Base-by-base conservation (phyloP, 2,113 vertebrate species). In the Dunckerocampus dactyliophorus region DNA sequence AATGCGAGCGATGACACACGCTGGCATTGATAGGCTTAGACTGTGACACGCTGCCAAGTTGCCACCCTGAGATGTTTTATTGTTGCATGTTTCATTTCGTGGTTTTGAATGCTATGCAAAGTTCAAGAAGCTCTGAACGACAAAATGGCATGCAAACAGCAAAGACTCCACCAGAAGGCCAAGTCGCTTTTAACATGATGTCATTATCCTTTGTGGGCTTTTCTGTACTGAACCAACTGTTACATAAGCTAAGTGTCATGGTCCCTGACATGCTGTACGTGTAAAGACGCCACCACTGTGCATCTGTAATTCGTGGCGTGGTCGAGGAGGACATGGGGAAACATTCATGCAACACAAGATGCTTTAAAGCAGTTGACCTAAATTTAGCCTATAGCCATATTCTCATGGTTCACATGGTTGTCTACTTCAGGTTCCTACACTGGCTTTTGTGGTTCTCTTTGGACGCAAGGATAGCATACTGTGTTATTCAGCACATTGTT, bases 331-430 rank as follows among this genome's bases (percentile, higher is more conserved):
- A 48, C 56, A 53, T 13, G 20, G 58, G n/a, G 22, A 63, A 60
- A 74, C 59, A 76, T 74, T 71, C 58, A 71, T 12, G 9, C 14
- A 65, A 14, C 42, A 42, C 60, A 46, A 39, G 47, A 59, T 70
- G 55, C 58, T 58, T 76, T 34, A 51, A 77, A 72, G 68, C 75
- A 65, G 47, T 75, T 61, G 63, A 28, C 46, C 78, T 62, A 85
- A 79, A 69, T 79, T 79, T 86, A 82, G 79, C 74, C 48, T 6
- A 3, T 20, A 51, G 57, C 47, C 61, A 65, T 61, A 19, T 70
- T 65, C 70, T 22, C 28, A 11, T 21, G 62, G 67, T 68, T 65
- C 54, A 22, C 53, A 48, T 72, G 66, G 59, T 47, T 15, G 19
- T 57, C 13, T 34, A 62, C 65, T 71, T 59, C 28, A 50, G 57